Evolutionary conservation across 2,888 invertebrate species (phyloP).

Genomic region (Eretmocerus hayati): DNA sequence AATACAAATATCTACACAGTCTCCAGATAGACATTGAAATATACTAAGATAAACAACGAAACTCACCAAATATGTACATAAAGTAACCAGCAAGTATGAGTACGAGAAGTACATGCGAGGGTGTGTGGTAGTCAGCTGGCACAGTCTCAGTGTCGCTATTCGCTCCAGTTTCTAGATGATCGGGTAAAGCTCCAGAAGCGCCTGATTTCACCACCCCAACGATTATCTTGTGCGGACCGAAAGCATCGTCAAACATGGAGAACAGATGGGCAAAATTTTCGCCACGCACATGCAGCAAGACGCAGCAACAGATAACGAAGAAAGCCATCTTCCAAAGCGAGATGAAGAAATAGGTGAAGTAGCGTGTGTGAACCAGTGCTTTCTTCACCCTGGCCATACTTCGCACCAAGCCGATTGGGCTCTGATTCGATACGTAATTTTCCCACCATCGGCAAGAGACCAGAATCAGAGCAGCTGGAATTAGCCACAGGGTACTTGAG

Average conservation of each 20-base stretch:
- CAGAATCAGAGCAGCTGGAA: conserved; percentile 76
- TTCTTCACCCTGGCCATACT: conserved; percentile 77
- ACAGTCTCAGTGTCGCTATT: conserved; percentile 70
- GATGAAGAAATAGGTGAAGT: conserved; percentile 84
- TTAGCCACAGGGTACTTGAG: conserved; percentile 59
- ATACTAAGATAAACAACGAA: no score
- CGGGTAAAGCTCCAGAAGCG: conserved; percentile 52
- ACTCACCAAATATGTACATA: conserved; percentile 76
- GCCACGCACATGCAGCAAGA: conserved; percentile 68
- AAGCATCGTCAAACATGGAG: conserved; percentile 65
- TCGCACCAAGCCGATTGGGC: conserved; percentile 67
- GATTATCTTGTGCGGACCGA: conserved; percentile 70
- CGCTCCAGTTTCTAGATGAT: conserved; percentile 67
- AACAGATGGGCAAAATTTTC: conserved; percentile 74
- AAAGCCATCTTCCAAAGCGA: conserved; percentile 85
- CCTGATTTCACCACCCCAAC: conserved; percentile 61
- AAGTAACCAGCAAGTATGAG: conserved; percentile 79
- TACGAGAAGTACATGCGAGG: conserved; percentile 69
- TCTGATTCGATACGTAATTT: conserved; percentile 85
- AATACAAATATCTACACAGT: no score
- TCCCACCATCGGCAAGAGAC: conserved; percentile 98
- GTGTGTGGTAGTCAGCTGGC: conserved; percentile 63
- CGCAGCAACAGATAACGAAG: conserved; percentile 68
- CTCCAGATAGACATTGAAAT: no score
- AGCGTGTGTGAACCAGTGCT: conserved; percentile 70